Percentiles rank a stretch among this genome's conserved stretches.
Conservation (phyloP, 2,113 vertebrate species). For the Tragelaphus imberbis region DNA sequence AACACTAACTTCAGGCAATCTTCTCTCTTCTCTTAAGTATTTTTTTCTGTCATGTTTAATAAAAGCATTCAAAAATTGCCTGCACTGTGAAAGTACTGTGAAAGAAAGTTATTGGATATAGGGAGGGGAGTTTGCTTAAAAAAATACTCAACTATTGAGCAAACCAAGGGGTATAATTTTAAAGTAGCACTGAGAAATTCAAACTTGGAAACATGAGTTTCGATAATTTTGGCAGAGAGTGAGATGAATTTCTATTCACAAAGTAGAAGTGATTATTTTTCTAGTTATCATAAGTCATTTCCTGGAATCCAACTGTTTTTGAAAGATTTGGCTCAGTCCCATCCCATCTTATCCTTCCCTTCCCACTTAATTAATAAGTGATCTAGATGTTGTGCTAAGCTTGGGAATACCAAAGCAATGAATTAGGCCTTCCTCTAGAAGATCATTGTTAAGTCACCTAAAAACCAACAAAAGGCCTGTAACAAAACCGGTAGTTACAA, state of each 20-base stretch:
- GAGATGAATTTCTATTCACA: not conserved
- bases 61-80: not conserved
- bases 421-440: not conserved
- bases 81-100: not conserved
- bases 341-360: not conserved
- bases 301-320: not conserved
- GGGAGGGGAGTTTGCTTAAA: not conserved
- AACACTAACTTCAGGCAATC: not conserved
- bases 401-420: not conserved
- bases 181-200: not conserved
- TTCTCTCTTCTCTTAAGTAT: not conserved
- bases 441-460: not conserved
- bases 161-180: not conserved
- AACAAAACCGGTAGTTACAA: not conserved
- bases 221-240: not conserved
- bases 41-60: not conserved
- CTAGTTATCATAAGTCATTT: not conserved
- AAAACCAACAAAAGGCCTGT: not conserved
- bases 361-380: not conserved
- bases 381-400: not conserved
- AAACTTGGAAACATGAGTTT: not conserved
- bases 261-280: not conserved
- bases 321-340: not conserved
- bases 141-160: not conserved
- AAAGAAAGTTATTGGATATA: not conserved